Conservation (phyloP, 2,797 vertebrate species). For the Crocodylus rhombifer region DNA sequence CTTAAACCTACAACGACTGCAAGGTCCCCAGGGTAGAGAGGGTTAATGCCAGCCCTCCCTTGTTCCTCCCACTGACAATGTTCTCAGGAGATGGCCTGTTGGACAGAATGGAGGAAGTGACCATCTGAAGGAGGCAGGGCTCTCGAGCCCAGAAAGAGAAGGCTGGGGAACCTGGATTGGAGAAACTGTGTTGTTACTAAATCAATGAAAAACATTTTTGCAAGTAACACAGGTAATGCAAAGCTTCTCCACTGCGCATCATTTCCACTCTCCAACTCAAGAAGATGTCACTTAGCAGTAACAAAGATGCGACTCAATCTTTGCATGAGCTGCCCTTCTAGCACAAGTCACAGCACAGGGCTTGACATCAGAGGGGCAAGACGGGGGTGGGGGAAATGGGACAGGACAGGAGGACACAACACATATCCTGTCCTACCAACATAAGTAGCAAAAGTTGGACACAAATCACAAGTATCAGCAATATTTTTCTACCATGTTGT, state of each 20-base stretch:
- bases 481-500: neutral
- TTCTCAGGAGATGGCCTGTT: too few relatives aligned
- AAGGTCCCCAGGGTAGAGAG: too few relatives aligned
- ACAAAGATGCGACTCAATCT: neutral
- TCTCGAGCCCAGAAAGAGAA: too few relatives aligned
- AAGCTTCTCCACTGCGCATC: neutral
- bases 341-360: neutral
- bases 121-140: too few relatives aligned
- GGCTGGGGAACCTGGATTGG: too few relatives aligned
- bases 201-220: neutral
- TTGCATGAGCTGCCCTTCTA: neutral
- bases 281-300: neutral
- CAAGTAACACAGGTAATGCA: neutral
- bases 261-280: neutral
- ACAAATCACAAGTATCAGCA: neutral
- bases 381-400: too few relatives aligned
- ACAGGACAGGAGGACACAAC: too few relatives aligned
- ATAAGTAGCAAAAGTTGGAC: neutral
- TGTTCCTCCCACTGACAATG: too few relatives aligned
- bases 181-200: too few relatives aligned
- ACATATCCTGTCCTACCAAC: neutral
- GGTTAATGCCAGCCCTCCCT: too few relatives aligned
- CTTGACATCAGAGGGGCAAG: neutral
- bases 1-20: too few relatives aligned
- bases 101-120: too few relatives aligned